phyloP scores from a whole-genome alignment of 2,888 invertebrate genomes.

The Tiliacea citrago region DNA sequence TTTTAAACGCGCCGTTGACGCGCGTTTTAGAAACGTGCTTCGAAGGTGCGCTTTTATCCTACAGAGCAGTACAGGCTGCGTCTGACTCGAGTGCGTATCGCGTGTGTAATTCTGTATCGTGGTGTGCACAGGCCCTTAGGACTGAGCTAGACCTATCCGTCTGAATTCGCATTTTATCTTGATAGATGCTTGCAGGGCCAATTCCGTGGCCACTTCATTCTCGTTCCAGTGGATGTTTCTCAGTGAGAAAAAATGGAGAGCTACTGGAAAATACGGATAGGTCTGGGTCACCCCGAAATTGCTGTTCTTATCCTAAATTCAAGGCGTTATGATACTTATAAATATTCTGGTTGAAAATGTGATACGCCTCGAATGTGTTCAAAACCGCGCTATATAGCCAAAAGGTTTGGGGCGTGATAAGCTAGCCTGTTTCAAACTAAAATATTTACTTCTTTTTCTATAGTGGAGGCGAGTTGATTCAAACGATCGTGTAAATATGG shows the following conservation, averaged over 20 bases:
- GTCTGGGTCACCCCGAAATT: not conserved
- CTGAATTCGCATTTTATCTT: not conserved
- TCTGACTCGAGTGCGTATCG: too few species aligned
- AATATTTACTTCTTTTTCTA: slow-evolving; percentile 15
- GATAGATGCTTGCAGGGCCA: not conserved
- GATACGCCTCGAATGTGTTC: not conserved
- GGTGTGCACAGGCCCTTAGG: too few species aligned
- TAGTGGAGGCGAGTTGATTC: slow-evolving; percentile 40
- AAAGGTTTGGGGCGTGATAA: not conserved
- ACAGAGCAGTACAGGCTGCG: too few species aligned
- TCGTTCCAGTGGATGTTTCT: not conserved
- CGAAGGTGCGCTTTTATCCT: too few species aligned
- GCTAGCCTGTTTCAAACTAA: not conserved
- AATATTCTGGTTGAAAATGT: not conserved
- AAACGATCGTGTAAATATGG: slow-evolving; percentile 34
- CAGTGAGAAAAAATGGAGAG: not conserved
- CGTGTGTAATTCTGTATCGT: too few species aligned
- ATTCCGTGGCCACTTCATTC: not conserved
- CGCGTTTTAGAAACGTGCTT: too few species aligned
- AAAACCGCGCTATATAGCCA: not conserved
- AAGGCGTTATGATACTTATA: not conserved
- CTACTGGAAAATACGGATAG: not conserved
- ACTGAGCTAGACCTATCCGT: not conserved
- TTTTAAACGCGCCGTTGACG: too few species aligned
- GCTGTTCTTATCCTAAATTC: not conserved